These are phyloP conservation scores for Axis porcinus DNA, from an alignment of 2,113 vertebrate genomes.

Conservation along the genomic window DNA sequence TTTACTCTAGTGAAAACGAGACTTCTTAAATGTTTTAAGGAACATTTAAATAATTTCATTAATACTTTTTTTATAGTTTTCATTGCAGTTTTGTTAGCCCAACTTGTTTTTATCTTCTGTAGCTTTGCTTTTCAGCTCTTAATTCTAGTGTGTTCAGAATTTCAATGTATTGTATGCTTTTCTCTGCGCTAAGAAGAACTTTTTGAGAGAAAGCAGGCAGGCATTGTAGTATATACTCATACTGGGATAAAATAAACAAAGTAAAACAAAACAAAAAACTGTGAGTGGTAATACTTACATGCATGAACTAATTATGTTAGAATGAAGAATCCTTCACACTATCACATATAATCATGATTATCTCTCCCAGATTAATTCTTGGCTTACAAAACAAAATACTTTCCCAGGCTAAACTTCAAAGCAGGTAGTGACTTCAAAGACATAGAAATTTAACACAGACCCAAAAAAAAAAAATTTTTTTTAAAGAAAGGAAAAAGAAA, in stretches of 20 bases:
- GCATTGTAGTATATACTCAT: neutral
- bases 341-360: constrained; percentile 3
- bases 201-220: neutral
- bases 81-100: neutral
- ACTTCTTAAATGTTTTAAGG: neutral
- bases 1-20: neutral
- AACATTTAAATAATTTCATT: neutral
- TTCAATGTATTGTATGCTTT: neutral
- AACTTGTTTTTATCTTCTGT: neutral
- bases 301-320: neutral
- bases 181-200: neutral
- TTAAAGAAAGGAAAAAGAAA: neutral
- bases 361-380: neutral
- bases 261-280: neutral
- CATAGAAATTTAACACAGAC: neutral
- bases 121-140: neutral
- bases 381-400: constrained; percentile 24
- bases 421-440: constrained; percentile 11
- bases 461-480: neutral
- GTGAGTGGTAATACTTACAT: constrained; percentile 31
- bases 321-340: constrained; percentile 1
- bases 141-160: neutral
- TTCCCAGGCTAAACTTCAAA: constrained; percentile 33
- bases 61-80: neutral
- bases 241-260: neutral